Base-by-base conservation (phyloP, 2,113 vertebrate species). In the Numida meleagris region DNA sequence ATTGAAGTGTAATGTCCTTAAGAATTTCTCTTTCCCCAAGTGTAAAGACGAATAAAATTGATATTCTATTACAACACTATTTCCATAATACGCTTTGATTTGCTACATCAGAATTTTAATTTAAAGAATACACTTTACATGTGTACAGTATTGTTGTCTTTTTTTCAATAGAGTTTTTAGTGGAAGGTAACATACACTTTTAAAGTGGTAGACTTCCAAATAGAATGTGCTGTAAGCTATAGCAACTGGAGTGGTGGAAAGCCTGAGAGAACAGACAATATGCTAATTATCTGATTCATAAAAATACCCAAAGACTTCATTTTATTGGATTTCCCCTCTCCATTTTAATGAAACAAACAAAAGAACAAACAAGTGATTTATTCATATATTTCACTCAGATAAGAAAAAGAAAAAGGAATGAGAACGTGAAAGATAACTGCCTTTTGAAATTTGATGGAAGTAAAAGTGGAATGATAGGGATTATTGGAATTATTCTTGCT, bases 271-370 rank as follows among this genome's bases (percentile, higher is more conserved):
- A 74, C 2, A 61, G 4, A 0, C 14, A 57, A 16, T 12, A 51
- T 33, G 1, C 0, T 40, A 0, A 1, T 74, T 42, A 6, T 51
- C 48, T 66, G 19, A 48, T 62, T 78, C 4, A 53, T 48, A n/a
- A 2, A 62, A 4, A 8, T 61, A 25, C 15, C 10, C 31, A 36
- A 74, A 53, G 6, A 43, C 62, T 83, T 62, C 1, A 38, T 90
- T 63, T 62, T 20, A 58, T 33, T 86, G 40, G 2, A 58, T 48
- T 66, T 74, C 2, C 9, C 6, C 8, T 57, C 15, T 84, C 42
- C 5, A 27, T 74, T 83, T 91, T 36, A 82, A 81, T 33, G 12
- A 78, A 78, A 1, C 4, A 81, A 89, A 18, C 33, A 29, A n/a
- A 72, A 73, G n/a, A n/a, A n/a, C n/a, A n/a, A 55, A 20, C 25